phyloP scores from a whole-genome alignment of 2,797 vertebrate genomes.

The Acanthiza pusilla region DNA sequence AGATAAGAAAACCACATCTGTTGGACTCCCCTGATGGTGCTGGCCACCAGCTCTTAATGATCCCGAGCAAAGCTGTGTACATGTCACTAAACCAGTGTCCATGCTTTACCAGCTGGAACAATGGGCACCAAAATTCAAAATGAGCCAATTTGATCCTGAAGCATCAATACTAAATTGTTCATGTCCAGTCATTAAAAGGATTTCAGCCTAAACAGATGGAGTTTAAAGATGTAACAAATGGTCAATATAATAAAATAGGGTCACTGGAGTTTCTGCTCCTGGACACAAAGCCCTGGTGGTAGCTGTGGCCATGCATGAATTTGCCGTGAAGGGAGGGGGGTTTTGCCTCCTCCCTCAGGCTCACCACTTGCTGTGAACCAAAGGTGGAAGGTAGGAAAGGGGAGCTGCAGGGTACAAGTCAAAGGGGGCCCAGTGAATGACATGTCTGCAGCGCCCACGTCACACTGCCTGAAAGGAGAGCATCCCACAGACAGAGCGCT shows the following conservation, averaged over 20 bases:
- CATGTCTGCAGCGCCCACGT: accelerated
- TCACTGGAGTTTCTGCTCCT: background rate
- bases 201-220: conserved; percentile 24
- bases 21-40: background rate
- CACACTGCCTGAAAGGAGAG: background rate
- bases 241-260: background rate
- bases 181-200: background rate
- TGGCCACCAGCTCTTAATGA: background rate
- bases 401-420: background rate
- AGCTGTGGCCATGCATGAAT: background rate
- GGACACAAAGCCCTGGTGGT: background rate
- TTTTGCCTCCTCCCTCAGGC: background rate
- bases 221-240: conserved; percentile 11
- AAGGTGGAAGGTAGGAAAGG: background rate
- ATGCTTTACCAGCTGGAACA: background rate
- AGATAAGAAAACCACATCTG: conserved; percentile 3
- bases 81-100: background rate
- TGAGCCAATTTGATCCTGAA: background rate
- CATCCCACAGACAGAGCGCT: background rate
- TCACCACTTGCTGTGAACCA: background rate
- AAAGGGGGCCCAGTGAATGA: background rate
- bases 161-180: background rate
- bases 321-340: background rate
- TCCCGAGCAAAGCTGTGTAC: background rate
- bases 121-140: background rate